phyloP scores from a whole-genome alignment of 2,113 vertebrate genomes.

The Cryptotis parvus region DNA sequence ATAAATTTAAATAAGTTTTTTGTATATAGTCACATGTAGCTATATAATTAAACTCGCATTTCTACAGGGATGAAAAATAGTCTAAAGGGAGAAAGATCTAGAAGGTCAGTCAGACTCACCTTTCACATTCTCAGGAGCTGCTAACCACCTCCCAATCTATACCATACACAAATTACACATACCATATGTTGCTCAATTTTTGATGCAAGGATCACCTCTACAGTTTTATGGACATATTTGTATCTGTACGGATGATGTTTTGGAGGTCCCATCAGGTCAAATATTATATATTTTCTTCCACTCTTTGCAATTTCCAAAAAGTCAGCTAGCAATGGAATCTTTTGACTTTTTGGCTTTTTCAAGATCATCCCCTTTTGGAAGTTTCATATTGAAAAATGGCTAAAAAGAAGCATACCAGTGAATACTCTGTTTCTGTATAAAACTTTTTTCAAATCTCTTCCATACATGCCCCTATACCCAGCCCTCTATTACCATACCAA shows the following conservation, averaged over 20 bases:
- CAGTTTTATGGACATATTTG: background rate
- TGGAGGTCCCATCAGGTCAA: background rate
- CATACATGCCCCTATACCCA: background rate
- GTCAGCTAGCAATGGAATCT: background rate
- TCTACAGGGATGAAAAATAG: background rate
- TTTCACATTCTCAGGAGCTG: background rate
- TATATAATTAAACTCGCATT: background rate
- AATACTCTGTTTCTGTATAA: background rate
- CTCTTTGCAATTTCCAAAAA: background rate
- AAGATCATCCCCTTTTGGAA: background rate
- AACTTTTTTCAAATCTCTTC: background rate
- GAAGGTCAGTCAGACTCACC: background rate
- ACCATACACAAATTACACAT: background rate
- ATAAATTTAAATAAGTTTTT: background rate
- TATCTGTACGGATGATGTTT: background rate
- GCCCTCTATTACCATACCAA: background rate
- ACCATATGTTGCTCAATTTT: background rate
- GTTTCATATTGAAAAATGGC: background rate
- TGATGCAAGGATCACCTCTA: background rate
- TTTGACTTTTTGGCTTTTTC: background rate
- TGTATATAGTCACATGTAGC: background rate
- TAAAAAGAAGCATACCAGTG: background rate
- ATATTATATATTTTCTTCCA: background rate
- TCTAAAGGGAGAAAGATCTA: background rate
- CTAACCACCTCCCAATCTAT: background rate